Evolutionary conservation across 2,888 invertebrate species (phyloP), one percentile per base, ranked within the genome.

Genomic region (Athripsodes cinereus): DNA sequence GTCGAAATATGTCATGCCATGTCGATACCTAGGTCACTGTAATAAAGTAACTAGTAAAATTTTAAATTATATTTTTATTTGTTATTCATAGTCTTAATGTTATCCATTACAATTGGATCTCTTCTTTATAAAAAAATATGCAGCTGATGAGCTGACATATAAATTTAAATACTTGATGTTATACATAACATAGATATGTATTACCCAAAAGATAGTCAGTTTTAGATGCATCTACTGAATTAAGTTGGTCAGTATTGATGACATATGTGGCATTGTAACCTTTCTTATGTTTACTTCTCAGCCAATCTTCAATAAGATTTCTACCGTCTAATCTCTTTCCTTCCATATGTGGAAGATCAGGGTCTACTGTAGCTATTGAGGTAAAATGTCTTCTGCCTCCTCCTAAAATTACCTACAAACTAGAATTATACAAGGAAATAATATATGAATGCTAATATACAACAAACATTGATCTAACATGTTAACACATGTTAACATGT

Each of bases 271-370:
- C 80, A 59, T 76, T 73, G 1, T 80, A 70, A 11, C 74, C 74
- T 13, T 78, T 69, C 64, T 78, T 75, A 63, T 81, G 81, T 71
- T 81, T 81, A 68, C 83, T 82, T 61, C 81, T 69, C 18, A 79
- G 71, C 86, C 85, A 86, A 68, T 83, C 83, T 66, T 85, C 81
- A 64, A 85, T 81, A 57, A 86, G 77, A 72, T 86, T 84, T 56
- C 84, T 70, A 1, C 83, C 83, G 67, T 86, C 86, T 52, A 81
- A 72, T 53, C 84, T 73, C 59, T 81, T 70, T 1, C 84, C 84
- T 64, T 82, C 81, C 64, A 82, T 81, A 59, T 79, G 77, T 2
- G 77, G 74, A 63, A 74, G 75, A 67, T 82, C 82, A 0, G 81
- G 80, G 67, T 83, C 83, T 65, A 72, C 71, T 18, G 80, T 78